phyloP scores from a whole-genome alignment of 2,888 invertebrate species.

The Phorcus lineatus region DNA sequence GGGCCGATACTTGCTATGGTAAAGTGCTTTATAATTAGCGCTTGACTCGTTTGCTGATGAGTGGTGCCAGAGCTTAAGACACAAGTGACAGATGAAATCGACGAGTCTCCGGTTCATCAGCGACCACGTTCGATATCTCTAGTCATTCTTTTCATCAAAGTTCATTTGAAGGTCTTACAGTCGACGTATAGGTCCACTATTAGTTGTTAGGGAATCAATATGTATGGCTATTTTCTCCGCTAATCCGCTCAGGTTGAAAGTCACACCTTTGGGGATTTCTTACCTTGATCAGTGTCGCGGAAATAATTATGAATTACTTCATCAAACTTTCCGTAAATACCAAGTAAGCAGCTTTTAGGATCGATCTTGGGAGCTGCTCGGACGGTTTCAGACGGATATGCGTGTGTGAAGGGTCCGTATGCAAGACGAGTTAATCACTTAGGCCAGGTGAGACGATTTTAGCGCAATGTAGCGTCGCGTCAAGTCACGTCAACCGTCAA shows the following conservation, averaged over 20 bases:
- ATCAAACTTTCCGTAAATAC: constrained; percentile 23
- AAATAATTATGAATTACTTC: constrained; percentile 23
- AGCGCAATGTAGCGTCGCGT: neutral
- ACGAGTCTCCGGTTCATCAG: neutral
- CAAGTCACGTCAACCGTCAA: neutral
- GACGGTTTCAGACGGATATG: neutral
- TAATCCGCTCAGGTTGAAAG: constrained; percentile 20
- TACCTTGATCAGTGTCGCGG: constrained; percentile 17
- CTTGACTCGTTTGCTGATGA: neutral
- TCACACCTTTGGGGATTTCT: constrained; percentile 13
- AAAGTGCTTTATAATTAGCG: constrained; percentile 21
- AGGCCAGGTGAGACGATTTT: neutral
- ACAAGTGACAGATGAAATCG: constrained; percentile 6
- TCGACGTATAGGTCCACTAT: neutral
- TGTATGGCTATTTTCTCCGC: neutral
- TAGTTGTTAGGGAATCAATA: neutral
- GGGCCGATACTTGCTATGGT: constrained; percentile 1
- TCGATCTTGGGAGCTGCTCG: neutral
- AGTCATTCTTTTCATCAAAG: constrained; percentile 8
- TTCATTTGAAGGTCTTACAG: constrained; percentile 14
- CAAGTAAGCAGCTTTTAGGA: constrained; percentile 10
- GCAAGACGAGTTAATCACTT: neutral
- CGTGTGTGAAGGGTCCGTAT: neutral
- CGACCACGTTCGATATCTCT: constrained; percentile 2
- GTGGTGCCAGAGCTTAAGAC: neutral